A percentile compares a stretch with the other conserved stretches of the same genome.
Evolutionary conservation across 2,888 invertebrate genomes (phyloP).

Genomic region (Epistrophe eligans): DNA sequence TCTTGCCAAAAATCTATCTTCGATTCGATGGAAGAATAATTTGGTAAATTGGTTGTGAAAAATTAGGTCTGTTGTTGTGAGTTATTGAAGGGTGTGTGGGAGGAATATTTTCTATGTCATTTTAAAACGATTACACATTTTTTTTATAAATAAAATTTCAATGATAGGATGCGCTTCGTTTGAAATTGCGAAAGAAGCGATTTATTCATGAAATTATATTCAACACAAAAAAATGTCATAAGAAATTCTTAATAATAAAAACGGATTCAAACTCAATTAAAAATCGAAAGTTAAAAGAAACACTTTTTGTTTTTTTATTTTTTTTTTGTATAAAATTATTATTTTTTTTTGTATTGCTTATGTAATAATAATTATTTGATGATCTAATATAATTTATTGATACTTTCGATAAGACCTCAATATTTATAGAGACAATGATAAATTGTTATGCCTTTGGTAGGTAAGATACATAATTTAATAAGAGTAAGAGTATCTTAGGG

Average conservation of each 20-base stretch:
- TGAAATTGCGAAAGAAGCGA: too few species aligned
- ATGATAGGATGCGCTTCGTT: too few species aligned
- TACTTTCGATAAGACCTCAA: slow-evolving; percentile 1
- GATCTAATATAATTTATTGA: slow-evolving; percentile 3
- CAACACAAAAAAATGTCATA: too few species aligned
- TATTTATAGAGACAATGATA: background rate
- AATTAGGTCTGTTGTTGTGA: background rate
- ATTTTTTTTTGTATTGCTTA: background rate
- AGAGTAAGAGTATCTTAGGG: background rate
- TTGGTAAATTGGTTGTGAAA: background rate
- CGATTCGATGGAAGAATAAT: slow-evolving; percentile 16
- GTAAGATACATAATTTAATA: background rate
- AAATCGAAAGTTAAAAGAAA: background rate
- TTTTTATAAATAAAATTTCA: background rate
- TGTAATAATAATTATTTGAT: background rate
- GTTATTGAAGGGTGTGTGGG: background rate
- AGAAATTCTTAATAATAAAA: too few species aligned
- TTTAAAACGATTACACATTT: background rate
- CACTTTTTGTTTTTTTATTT: background rate
- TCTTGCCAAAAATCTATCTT: slow-evolving; percentile 43
- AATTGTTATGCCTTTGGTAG: background rate
- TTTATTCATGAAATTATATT: too few species aligned
- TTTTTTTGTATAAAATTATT: background rate
- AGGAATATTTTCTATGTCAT: background rate
- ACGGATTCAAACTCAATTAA: background rate